These are phyloP conservation scores for Meteorus cinctellus DNA, from an alignment of 2,888 invertebrate species.

Conservation along the genomic window DNA sequence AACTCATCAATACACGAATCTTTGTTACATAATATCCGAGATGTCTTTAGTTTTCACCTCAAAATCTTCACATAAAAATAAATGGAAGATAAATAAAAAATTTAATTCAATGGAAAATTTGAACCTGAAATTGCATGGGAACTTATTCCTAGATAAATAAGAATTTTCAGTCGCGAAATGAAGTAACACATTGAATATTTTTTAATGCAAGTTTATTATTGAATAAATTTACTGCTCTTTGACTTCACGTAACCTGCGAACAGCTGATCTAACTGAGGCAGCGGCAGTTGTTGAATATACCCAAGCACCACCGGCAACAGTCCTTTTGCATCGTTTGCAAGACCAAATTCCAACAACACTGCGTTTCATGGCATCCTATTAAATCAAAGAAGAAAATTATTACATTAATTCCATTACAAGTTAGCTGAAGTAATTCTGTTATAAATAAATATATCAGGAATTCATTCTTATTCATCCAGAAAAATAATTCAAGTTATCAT, in stretches of 20 bases:
- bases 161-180: background rate
- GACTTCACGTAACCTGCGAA: conserved; percentile 95
- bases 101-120: background rate
- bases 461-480: too few relatives aligned
- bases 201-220: conserved; percentile 34
- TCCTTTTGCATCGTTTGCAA: conserved; percentile 97
- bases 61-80: background rate
- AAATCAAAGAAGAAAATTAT: conserved; percentile 61
- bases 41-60: background rate
- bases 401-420: background rate
- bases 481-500: too few relatives aligned
- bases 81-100: background rate
- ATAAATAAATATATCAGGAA: too few relatives aligned
- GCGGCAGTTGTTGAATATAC: conserved; percentile 99
- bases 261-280: conserved; percentile 97
- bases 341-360: conserved; percentile 98
- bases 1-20: conserved; percentile 55
- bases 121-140: background rate
- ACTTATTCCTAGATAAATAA: background rate
- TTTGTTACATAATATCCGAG: conserved; percentile 50
- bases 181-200: background rate
- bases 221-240: conserved; percentile 77
- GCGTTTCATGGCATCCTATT: conserved; percentile 97
- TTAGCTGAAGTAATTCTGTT: too few relatives aligned
- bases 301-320: conserved; percentile 99